These are phyloP conservation scores for Anagrus nilaparvatae DNA, from an alignment of 1,140 invertebrate genomes.

Conservation along the genomic window DNA sequence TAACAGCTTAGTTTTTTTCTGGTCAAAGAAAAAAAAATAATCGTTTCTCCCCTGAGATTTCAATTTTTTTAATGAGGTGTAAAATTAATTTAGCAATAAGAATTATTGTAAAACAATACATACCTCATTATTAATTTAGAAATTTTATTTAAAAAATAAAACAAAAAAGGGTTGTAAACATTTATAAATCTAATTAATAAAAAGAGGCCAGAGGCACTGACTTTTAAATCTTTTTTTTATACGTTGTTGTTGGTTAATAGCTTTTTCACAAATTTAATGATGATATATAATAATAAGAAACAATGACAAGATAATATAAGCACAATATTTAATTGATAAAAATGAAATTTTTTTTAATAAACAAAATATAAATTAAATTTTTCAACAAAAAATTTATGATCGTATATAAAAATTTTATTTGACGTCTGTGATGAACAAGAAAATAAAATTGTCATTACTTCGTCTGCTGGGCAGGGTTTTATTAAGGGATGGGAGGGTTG, in stretches of 20 bases:
- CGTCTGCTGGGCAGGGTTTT: conserved; percentile 6
- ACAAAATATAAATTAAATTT: conserved; percentile 22
- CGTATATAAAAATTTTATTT: too few relatives aligned
- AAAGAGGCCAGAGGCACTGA: conserved; percentile 16
- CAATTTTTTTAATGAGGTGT: conserved; percentile 18
- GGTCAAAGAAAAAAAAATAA: conserved; percentile 7
- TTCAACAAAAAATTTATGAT: too few relatives aligned
- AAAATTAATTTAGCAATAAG: conserved; percentile 12
- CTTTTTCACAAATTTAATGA: conserved; percentile 35
- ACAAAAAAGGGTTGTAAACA: conserved; percentile 11
- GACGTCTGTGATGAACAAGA: conserved; percentile 8
- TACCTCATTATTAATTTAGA: too few relatives aligned
- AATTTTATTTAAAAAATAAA: too few relatives aligned
- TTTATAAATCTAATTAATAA: conserved; percentile 15
- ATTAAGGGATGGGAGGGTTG: too few relatives aligned
- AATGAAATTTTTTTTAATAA: conserved; percentile 18
- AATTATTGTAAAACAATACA: too few relatives aligned
- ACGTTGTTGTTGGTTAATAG: conserved; percentile 32
- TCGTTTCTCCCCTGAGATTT: conserved; percentile 30
- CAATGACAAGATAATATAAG: conserved; percentile 19
- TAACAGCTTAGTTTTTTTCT: conserved; percentile 13
- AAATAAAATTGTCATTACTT: conserved; percentile 10
- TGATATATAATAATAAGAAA: conserved; percentile 14
- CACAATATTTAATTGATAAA: conserved; percentile 22
- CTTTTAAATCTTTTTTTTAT: conserved; percentile 30